phyloP scores from a whole-genome alignment of 1,140 invertebrate species.

The Drosophila ananassae region DNA sequence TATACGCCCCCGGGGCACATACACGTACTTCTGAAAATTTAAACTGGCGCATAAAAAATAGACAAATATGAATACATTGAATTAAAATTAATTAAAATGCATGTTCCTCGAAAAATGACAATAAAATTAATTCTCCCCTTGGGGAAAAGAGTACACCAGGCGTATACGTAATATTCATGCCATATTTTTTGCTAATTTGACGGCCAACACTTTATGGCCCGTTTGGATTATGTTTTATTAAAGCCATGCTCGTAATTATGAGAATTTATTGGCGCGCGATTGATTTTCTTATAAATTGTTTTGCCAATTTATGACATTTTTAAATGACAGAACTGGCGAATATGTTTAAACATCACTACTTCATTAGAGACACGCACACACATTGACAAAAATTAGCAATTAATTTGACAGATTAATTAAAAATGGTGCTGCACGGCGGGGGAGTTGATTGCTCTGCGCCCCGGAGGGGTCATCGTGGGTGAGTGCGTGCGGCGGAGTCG shows the following conservation, averaged over 20 bases:
- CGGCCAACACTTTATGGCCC: conserved; percentile 3
- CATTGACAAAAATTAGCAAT: conserved; percentile 40
- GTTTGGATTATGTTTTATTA: conserved; percentile 5
- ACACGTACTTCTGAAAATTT: not conserved
- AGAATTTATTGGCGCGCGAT: conserved; percentile 12
- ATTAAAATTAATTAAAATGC: not conserved
- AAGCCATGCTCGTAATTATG: conserved; percentile 5
- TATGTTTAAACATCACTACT: not conserved
- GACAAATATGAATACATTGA: too few relatives aligned
- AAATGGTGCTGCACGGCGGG: conserved; percentile 19
- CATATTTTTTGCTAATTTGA: conserved; percentile 20
- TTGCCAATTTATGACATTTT: not conserved
- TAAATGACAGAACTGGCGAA: conserved; percentile 1
- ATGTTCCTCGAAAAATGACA: not conserved
- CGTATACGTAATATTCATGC: not conserved
- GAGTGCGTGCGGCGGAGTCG: conserved; percentile 13
- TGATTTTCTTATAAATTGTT: conserved; percentile 26
- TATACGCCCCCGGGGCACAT: not conserved
- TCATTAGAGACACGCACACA: not conserved
- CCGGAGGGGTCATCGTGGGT: conserved; percentile 21
- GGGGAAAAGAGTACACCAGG: not conserved
- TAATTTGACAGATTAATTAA: conserved; percentile 72
- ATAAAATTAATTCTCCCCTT: not conserved
- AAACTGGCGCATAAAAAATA: too few relatives aligned
- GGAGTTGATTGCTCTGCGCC: conserved; percentile 13